These are phyloP conservation scores for Apotomis turbidana DNA, from an alignment of 2,888 invertebrate species.

Conservation along the genomic window DNA sequence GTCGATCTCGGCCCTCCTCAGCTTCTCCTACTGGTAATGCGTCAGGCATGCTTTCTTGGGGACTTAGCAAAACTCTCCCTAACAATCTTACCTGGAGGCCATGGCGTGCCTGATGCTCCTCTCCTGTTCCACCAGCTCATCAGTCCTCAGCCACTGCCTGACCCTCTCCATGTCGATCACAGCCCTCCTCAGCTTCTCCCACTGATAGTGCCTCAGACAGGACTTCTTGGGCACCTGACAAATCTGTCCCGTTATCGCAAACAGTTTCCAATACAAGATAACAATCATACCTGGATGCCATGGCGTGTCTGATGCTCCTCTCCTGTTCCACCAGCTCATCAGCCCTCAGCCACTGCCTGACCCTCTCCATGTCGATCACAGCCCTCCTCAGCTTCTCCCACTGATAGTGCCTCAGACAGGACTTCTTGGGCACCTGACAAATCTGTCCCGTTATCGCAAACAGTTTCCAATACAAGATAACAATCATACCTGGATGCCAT, in stretches of 20 bases:
- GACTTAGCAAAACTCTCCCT: constrained; percentile 91
- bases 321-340: constrained; percentile 98
- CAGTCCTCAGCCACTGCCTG: constrained; percentile 84
- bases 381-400: constrained; percentile 98
- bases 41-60: constrained; percentile 96
- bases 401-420: constrained; percentile 94
- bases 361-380: constrained; percentile 97
- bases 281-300: constrained; percentile 79
- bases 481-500: constrained; percentile 81
- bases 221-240: constrained; percentile 94
- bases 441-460: constrained; percentile 94
- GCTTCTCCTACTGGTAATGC: constrained; percentile 98
- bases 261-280: constrained; percentile 84
- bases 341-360: constrained; percentile 95
- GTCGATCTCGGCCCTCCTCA: constrained; percentile 96
- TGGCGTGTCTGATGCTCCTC: constrained; percentile 89
- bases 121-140: constrained; percentile 97
- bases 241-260: constrained; percentile 93
- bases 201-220: constrained; percentile 95
- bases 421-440: constrained; percentile 94
- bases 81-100: constrained; percentile 75
- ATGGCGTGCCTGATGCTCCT: constrained; percentile 90
- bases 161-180: constrained; percentile 95
- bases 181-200: constrained; percentile 97
- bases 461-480: constrained; percentile 63